A percentile compares a stretch with the other conserved stretches of the same genome.
phyloP scores from a whole-genome alignment of 2,888 invertebrate genomes.

The Ophioninae sp. region DNA sequence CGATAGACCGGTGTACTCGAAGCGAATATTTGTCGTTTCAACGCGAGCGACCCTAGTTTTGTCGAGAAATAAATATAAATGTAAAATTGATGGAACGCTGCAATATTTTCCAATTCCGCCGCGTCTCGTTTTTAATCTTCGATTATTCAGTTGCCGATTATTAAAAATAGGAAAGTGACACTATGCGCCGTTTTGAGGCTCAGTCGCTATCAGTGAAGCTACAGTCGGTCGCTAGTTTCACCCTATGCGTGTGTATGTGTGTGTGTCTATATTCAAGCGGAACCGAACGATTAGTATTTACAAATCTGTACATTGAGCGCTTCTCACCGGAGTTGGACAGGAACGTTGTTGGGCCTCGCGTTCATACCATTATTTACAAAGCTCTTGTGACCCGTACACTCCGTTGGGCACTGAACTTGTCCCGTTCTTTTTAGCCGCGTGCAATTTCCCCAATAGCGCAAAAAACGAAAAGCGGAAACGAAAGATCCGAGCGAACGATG shows the following conservation, averaged over 20 bases:
- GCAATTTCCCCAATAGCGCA: conserved; percentile 53
- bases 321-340: conserved; percentile 63
- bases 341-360: conserved; percentile 33
- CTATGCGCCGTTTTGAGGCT: too few species aligned
- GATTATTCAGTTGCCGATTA: too few species aligned
- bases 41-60: too few species aligned
- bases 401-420: conserved; percentile 69
- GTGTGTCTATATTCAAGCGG: conserved; percentile 37
- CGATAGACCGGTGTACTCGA: too few species aligned
- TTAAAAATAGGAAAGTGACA: too few species aligned
- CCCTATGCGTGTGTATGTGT: not conserved
- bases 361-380: conserved; percentile 60
- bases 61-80: too few species aligned
- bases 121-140: not conserved
- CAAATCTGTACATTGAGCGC: conserved; percentile 73
- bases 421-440: conserved; percentile 59
- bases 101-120: too few species aligned
- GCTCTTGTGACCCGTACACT: conserved; percentile 64
- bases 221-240: too few species aligned
- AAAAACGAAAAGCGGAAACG: conserved; percentile 53
- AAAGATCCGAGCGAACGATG: not conserved
- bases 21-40: too few species aligned
- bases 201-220: too few species aligned
- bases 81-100: too few species aligned
- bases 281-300: conserved; percentile 62